Evolutionary conservation across 2,888 invertebrate species (phyloP).

Genomic region (Carabus problematicus): DNA sequence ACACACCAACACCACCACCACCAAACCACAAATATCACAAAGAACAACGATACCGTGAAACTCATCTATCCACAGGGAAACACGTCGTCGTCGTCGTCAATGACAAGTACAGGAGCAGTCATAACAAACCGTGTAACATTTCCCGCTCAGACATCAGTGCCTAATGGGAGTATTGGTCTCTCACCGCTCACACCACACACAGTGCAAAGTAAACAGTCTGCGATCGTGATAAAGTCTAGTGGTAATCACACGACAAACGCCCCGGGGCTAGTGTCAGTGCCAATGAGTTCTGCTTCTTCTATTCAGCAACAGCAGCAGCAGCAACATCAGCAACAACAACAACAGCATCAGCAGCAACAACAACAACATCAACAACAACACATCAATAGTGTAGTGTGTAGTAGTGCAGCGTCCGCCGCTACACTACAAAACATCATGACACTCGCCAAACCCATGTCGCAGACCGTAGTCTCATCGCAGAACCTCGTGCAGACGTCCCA

Average conservation of each 20-base stretch:
- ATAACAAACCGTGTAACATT: constrained; percentile 69
- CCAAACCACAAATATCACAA: constrained; percentile 53
- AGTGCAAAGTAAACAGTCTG: constrained; percentile 56
- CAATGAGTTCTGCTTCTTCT: constrained; percentile 59
- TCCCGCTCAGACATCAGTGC: constrained; percentile 66
- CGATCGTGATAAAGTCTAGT: constrained; percentile 58
- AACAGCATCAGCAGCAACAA: constrained; percentile 59
- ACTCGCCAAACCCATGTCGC: constrained; percentile 66
- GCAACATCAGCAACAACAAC: constrained; percentile 45
- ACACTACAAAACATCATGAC: constrained; percentile 70
- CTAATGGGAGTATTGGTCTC: constrained; percentile 75
- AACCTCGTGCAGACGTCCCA: constrained; percentile 65
- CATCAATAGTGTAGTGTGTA: constrained; percentile 59
- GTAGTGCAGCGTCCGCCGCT: constrained; percentile 52
- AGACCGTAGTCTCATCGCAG: constrained; percentile 66
- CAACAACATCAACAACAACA: too few species aligned
- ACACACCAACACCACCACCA: constrained; percentile 31
- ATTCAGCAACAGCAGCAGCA: constrained; percentile 54
- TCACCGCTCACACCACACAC: constrained; percentile 60
- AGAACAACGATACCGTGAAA: constrained; percentile 64
- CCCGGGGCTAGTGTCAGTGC: constrained; percentile 69
- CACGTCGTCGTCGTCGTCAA: constrained; percentile 60
- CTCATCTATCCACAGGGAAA: constrained; percentile 62
- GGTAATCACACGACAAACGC: constrained; percentile 55
- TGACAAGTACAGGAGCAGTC: constrained; percentile 59